Conservation (phyloP, 92 coral and sea anemone species). For the Heliopora coerulea region DNA sequence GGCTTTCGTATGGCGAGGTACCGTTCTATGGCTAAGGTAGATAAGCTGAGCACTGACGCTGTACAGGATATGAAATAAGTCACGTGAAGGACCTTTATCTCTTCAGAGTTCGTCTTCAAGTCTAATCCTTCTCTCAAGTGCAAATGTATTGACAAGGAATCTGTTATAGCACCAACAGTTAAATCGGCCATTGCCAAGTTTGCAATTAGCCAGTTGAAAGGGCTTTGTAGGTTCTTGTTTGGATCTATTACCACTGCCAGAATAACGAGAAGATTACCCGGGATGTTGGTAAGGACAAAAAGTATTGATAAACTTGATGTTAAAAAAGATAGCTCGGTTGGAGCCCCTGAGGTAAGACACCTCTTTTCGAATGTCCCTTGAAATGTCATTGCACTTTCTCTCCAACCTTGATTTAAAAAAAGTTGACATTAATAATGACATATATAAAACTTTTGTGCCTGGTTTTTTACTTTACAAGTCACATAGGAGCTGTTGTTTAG, state of each 20-base stretch:
- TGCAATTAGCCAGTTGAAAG: slow-evolving; percentile 43
- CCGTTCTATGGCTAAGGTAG: slow-evolving; percentile 46
- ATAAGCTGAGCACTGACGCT: slow-evolving; percentile 40
- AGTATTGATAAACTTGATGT: slow-evolving; percentile 37
- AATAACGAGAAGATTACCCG: slow-evolving; percentile 48
- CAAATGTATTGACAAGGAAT: slow-evolving; percentile 34
- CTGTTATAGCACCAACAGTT: slow-evolving; percentile 43
- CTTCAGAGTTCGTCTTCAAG: slow-evolving; percentile 7
- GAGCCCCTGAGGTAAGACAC: slow-evolving; percentile 47
- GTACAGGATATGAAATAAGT: slow-evolving; percentile 53
- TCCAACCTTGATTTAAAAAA: too few relatives aligned
- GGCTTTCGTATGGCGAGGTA: slow-evolving; percentile 43
- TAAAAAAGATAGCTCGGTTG: slow-evolving; percentile 45
- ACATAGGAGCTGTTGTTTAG: too few relatives aligned
- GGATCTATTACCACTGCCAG: slow-evolving; percentile 39
- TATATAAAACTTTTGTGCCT: too few relatives aligned
- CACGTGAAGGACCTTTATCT: slow-evolving; percentile 29
- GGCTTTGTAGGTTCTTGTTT: slow-evolving; percentile 38
- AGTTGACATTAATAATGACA: too few relatives aligned
- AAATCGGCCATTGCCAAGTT: slow-evolving; percentile 48
- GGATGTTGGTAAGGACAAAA: slow-evolving; percentile 37
- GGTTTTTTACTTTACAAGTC: too few relatives aligned
- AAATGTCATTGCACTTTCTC: background rate
- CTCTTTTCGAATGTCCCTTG: slow-evolving; percentile 29
- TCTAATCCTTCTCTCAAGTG: slow-evolving; percentile 41